Percentiles rank a stretch among this genome's conserved stretches.
phyloP scores from a whole-genome alignment of 2,113 vertebrate species.

The Jaculus jaculus region DNA sequence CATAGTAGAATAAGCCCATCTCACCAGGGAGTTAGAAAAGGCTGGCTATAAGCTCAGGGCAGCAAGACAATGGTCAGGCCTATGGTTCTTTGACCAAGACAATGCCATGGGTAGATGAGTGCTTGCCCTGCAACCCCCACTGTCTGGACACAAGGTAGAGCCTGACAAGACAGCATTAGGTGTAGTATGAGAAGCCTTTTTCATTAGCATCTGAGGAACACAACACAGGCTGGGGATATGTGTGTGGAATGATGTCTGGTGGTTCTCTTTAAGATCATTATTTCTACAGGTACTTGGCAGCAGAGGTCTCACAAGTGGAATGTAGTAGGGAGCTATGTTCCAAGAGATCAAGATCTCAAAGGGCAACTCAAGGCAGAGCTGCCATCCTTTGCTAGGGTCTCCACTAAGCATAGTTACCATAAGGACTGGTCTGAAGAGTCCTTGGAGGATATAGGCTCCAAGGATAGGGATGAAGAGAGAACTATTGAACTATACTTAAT shows the following conservation, averaged over 20 bases:
- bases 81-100: neutral
- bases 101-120: no score
- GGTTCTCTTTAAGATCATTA: neutral
- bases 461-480: fast-evolving
- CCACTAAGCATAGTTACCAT: fast-evolving
- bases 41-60: neutral
- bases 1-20: neutral
- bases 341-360: neutral
- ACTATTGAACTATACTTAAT: neutral
- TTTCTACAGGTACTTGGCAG: neutral
- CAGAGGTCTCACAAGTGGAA: neutral
- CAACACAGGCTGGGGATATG: no score
- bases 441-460: neutral
- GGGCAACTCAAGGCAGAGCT: neutral
- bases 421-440: fast-evolving
- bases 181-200: neutral
- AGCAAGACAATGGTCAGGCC: no score
- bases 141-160: no score
- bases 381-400: neutral
- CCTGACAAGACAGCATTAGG: neutral
- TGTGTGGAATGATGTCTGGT: no score
- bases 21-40: neutral
- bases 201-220: neutral
- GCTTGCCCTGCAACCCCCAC: no score
- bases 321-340: neutral